A percentile compares a stretch with the other conserved stretches of the same genome.
Conservation (phyloP, 37 sponge, comb jelly and placozoan genomes). For the Tethya wilhelma region DNA sequence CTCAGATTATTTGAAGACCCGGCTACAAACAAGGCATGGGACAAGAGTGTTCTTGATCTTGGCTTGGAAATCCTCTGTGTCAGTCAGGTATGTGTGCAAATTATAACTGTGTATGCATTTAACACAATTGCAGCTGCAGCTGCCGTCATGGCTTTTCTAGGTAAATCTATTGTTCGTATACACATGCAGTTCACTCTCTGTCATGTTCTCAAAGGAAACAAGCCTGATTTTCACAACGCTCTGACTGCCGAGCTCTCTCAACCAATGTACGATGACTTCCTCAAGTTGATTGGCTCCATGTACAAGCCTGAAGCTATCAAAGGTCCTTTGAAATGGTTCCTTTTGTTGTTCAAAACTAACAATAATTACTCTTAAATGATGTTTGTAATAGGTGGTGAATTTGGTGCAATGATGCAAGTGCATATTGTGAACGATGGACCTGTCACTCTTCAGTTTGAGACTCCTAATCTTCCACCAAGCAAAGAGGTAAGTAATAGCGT, state of each 20-base stretch:
- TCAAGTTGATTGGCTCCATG: constrained; percentile 58
- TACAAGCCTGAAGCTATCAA: constrained; percentile 82
- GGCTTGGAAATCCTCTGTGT: constrained; percentile 90
- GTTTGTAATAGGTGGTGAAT: constrained; percentile 82
- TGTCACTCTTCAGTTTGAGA: constrained; percentile 88
- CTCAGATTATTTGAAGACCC: constrained; percentile 87
- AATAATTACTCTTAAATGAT: not conserved
- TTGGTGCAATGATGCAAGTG: constrained; percentile 97
- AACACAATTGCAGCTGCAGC: too few relatives aligned
- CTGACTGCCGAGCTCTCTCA: constrained; percentile 77
- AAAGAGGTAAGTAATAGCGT: constrained; percentile 64
- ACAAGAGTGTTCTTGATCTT: constrained; percentile 85
- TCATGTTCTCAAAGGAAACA: constrained; percentile 97
- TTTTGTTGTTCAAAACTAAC: not conserved
- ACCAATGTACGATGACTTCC: constrained; percentile 83
- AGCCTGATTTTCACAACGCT: constrained; percentile 97
- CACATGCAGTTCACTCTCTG: constrained; percentile 97
- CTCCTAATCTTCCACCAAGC: constrained; percentile 72
- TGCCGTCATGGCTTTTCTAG: too few relatives aligned
- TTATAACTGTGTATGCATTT: not conserved
- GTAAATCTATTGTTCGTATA: too few relatives aligned
- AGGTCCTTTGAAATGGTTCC: constrained; percentile 30
- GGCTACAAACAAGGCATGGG: constrained; percentile 73
- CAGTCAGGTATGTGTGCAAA: constrained; percentile 70
- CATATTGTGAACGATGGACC: constrained; percentile 99